Base-by-base conservation (phyloP, 2,113 vertebrate genomes). In the Ammodytes marinus region DNA sequence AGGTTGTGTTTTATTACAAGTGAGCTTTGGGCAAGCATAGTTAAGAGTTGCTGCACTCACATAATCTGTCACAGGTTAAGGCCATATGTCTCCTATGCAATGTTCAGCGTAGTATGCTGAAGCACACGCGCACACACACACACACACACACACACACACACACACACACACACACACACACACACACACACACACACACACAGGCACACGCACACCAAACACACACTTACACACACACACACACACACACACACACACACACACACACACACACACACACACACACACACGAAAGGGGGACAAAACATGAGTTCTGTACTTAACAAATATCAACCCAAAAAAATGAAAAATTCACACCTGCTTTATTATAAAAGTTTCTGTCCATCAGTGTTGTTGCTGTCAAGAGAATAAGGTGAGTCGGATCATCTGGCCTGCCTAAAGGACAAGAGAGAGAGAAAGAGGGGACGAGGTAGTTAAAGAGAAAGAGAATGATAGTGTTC, bases 401-500 rank as follows among this genome's bases (percentile, higher is more conserved):
- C 77, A 84, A 73, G 72, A 83, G 75, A 82, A 57, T 85, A 86
- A 88, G 76, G 68, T 55, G 17, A 84, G 70, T 77, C 67, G 69
- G 77, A 69, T 85, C 57, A 75, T 89, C 63, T 86, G 85, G 74
- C 40, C 82, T 74, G 71, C 67, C 71, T 78, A 74, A 75, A 86
- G 74, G 82, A 45, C 27, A 90, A 60, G 64, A 77, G 63, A 80
- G 17, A 43, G 42, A 67, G 66, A 65, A 72, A 71, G 57, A 46
- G 57, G 74, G 66, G 68, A 72, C 69, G 57, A 46, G 57, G 74
- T 71, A 77, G 84, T 89, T 82, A 76, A 82, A 90, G 68, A 54
- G 67, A 59, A 74, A 59, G 67, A 83, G 69, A 83, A 74, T n/a
- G 77, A 83, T 85, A 69, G 59, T 67, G 85, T 92, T 91, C 77